A percentile compares a stretch with the other conserved stretches of the same genome.
phyloP scores from a whole-genome alignment of 2,888 invertebrate genomes.

The Lathronympha strigana region DNA sequence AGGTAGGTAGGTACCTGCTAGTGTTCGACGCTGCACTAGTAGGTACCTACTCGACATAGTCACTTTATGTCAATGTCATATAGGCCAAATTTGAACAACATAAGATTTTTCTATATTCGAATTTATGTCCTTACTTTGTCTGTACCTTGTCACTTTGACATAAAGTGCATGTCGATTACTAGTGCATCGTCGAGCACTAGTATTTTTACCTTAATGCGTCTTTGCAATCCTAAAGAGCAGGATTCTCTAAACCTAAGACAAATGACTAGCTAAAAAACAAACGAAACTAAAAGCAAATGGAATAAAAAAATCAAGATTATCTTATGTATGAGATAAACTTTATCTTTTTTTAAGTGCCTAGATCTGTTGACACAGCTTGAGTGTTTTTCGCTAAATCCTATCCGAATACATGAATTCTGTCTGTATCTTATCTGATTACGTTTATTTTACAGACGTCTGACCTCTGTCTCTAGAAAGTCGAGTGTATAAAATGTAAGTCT shows the following conservation, averaged over 20 bases:
- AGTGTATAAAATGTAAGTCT: neutral
- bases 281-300: neutral
- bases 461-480: constrained; percentile 2
- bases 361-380: constrained; percentile 8
- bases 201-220: no score
- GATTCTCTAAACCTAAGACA: neutral
- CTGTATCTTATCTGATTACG: constrained; percentile 8
- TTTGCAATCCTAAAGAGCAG: no score
- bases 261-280: neutral
- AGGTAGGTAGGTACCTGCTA: no score
- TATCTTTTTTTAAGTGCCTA: neutral
- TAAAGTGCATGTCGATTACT: no score
- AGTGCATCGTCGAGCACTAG: no score
- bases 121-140: no score
- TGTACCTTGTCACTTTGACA: no score
- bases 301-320: constrained; percentile 1
- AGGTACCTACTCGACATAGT: no score
- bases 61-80: no score
- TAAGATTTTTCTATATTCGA: no score
- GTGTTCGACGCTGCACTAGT: no score
- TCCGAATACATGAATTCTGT: neutral
- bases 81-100: no score
- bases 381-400: constrained; percentile 8
- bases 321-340: constrained; percentile 2
- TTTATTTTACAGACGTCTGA: constrained; percentile 2